Evolutionary conservation across 2,888 invertebrate genomes (phyloP), one percentile per base, ranked within the genome.

Genomic region (Orthosia gothica): DNA sequence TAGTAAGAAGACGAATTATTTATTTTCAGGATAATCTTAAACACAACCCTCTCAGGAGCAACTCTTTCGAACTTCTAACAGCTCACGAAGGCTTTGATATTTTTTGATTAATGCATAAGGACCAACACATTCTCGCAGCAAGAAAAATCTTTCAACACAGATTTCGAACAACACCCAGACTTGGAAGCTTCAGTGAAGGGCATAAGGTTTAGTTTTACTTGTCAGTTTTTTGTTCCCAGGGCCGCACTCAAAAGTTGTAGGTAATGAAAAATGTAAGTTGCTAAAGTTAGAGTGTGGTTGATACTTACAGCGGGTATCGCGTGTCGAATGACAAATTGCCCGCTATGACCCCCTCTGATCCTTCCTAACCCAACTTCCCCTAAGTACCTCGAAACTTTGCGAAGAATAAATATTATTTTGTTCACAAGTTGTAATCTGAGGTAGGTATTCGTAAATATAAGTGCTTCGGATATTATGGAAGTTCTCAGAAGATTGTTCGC

Each of bases 281-380:
- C 84, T 76, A 74, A 87, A 92, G 91, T 92, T 91, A 52, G 83
- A 89, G 91, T 88, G 88, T 87, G 82, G 86, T 85, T 82, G 88
- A 88, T 92, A 91, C 93, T 93, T 93, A 89, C 57, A 71, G 89
- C 79, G 89, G 91, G 93, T 93, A 92, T 95, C 92, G 94, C 94
- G 93, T 94, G 94, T 89, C 91, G 93, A 92, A 94, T 95, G 95
- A 95, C 94, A 94, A 95, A 95, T 94, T 92, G 87, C 90, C 85
- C 72, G 77, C 81, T 79, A 85, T 89, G 90, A 91, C 91, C 92
- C 90, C 81, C 84, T 87, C 89, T 91, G 92, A 93, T 90, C 91
- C 93, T 89, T 89, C 80, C 70, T 77, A 26, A n/a, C 78, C 75
- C 52, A 89, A 91, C 86, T 89, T 88, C 64, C 73, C 66, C 82